A percentile compares a stretch with the other conserved stretches of the same genome.
Conservation (phyloP, 2,797 vertebrate genomes). For the Dendrocincla tyrannina region DNA sequence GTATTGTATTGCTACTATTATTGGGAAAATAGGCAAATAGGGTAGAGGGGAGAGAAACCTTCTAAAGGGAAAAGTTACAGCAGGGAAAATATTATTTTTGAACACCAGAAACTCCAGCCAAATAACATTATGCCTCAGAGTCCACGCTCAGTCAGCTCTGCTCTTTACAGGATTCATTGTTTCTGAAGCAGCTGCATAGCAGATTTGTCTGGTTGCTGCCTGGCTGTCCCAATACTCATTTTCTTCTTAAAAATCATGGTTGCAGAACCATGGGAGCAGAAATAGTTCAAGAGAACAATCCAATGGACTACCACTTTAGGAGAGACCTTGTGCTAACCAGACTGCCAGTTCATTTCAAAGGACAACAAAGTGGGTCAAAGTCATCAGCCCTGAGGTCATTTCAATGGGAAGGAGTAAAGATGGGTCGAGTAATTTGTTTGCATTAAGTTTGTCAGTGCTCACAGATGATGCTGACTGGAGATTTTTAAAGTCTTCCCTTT, state of each 20-base stretch:
- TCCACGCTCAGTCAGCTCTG: background rate
- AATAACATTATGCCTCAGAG: constrained; percentile 3
- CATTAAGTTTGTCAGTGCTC: background rate
- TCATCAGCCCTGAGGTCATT: background rate
- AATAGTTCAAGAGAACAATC: background rate
- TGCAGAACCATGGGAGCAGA: background rate
- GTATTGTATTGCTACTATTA: background rate
- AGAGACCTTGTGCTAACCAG: background rate
- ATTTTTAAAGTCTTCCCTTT: background rate
- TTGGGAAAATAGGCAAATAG: constrained; percentile 4
- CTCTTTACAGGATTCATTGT: background rate
- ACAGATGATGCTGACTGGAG: background rate
- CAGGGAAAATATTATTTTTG: constrained; percentile 42
- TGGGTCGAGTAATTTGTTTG: background rate
- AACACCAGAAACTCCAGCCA: background rate
- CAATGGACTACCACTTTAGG: background rate
- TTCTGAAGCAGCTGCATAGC: constrained; percentile 4
- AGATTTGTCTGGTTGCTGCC: constrained; percentile 10
- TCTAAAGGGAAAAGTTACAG: background rate
- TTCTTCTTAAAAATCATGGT: background rate
- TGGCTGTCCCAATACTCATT: background rate
- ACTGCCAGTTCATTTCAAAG: background rate
- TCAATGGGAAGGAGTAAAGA: background rate
- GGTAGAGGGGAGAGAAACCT: background rate
- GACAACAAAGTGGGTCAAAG: background rate